Conservation (phyloP, 2,888 invertebrate species). For the Monopis laevigella region DNA sequence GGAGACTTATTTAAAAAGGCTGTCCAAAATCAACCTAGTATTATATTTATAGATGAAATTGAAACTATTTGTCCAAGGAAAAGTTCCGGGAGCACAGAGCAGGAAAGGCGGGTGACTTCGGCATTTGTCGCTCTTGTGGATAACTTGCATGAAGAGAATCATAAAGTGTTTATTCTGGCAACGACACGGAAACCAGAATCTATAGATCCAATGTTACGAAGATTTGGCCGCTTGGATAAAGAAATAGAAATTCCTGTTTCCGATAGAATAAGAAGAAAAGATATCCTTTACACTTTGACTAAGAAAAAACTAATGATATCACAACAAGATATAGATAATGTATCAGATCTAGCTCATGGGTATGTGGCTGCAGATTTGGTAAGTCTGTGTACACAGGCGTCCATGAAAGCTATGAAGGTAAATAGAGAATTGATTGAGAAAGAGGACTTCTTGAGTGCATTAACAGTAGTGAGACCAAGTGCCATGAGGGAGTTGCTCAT, state of each 20-base stretch:
- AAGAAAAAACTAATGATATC: constrained; percentile 65
- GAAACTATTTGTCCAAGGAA: constrained; percentile 79
- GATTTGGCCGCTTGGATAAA: constrained; percentile 83
- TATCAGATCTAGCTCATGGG: constrained; percentile 83
- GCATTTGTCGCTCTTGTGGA: constrained; percentile 72
- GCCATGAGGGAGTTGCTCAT: constrained; percentile 91
- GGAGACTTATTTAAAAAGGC: constrained; percentile 75
- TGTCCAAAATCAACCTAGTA: constrained; percentile 73
- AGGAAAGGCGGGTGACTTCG: constrained; percentile 77
- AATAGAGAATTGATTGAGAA: constrained; percentile 36
- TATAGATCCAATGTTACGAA: constrained; percentile 77
- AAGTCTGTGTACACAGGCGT: constrained; percentile 79
- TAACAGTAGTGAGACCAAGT: constrained; percentile 81
- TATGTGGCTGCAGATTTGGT: constrained; percentile 91
- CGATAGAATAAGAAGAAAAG: constrained; percentile 68
- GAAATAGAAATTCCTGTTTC: constrained; percentile 86
- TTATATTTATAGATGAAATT: constrained; percentile 87
- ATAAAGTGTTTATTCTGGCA: constrained; percentile 75
- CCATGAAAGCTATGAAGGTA: constrained; percentile 67
- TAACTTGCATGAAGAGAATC: constrained; percentile 57
- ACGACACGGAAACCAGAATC: constrained; percentile 81
- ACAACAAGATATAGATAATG: constrained; percentile 63
- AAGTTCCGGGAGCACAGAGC: constrained; percentile 67
- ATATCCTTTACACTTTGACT: constrained; percentile 73
- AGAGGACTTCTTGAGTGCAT: constrained; percentile 71